phyloP scores from a whole-genome alignment of 1,140 invertebrate genomes.

The Phenacoccus solenopsis region DNA sequence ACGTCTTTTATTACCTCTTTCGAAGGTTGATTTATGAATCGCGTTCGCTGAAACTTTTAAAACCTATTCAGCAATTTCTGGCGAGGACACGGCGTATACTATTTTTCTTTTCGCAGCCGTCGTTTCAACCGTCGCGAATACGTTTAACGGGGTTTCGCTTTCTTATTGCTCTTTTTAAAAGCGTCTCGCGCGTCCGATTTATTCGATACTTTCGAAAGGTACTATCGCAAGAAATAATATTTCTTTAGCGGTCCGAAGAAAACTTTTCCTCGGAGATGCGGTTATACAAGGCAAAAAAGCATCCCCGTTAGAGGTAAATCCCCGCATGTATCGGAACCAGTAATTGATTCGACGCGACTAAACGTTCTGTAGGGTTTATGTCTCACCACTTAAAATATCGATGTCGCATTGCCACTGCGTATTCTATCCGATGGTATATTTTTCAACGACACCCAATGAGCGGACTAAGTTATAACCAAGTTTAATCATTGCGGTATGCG shows the following conservation, averaged over 20 bases:
- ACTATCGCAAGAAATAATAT: no score
- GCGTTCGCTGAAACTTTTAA: not conserved
- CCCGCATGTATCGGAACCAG: not conserved
- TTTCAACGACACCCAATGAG: not conserved
- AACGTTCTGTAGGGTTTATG: no score
- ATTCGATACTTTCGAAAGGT: no score
- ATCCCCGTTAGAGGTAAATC: no score
- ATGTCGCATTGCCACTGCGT: no score
- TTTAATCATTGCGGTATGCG: no score
- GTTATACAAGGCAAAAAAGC: no score
- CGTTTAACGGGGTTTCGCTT: not conserved
- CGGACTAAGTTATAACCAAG: no score
- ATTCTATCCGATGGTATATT: not conserved
- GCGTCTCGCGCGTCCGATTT: not conserved
- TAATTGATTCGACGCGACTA: no score
- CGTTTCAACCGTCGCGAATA: no score
- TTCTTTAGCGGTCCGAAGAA: no score
- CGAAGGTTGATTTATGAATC: not conserved
- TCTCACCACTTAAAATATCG: not conserved
- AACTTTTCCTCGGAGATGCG: no score
- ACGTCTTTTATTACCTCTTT: constrained; percentile 4
- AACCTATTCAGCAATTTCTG: not conserved
- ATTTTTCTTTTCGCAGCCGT: not conserved
- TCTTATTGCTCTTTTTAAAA: not conserved
- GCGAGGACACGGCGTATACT: not conserved